Evolutionary conservation across 2,888 invertebrate genomes (phyloP), one percentile per base, ranked within the genome.

Genomic region (Pyrocoelia pectoralis): DNA sequence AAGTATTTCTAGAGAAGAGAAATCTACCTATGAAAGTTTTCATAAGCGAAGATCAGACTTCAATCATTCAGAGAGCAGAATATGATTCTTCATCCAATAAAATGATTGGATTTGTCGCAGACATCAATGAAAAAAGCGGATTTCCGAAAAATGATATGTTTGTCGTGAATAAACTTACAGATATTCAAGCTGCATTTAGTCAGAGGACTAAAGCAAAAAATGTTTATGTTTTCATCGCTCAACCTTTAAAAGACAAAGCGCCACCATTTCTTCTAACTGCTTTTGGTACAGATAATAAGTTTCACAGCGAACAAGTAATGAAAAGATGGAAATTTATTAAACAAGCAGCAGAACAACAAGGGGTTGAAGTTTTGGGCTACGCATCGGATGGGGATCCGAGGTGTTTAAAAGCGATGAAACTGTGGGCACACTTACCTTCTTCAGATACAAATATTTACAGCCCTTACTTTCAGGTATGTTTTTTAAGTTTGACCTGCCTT

Each of bases 361-460:
- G 46, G 29, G 29, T 61, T 9, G 18, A 10, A n/a, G 40, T 61
- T 24, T 24, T 14, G 18, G 56, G 56, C 1, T 58, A 52, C 52
- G 33, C 65, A 29, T 24, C 60, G 12, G 65, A 65, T 51, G 65
- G 65, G 9, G 65, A 65, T 40, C 43, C 53, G 10, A 51, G 56
- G 18, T 28, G 29, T 48, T 18, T 65, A 10, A 41, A 41, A 41
- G 13, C 41, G 12, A 41, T 19, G 61, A 61, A 33, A 24, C 8
- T 24, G 24, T 24, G 19, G 38, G 24, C 38, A 38, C 40, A 19
- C 40, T 15, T 14, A n/a, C 24, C 17, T 43, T 41, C 29, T 40
- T 9, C 15, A 29, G 14, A 41, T 38, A 33, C 28, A 48, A 13
- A 48, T 24, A 18, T 48, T 40, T 41, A 41, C 41, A 5, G 3